phyloP scores from a whole-genome alignment of 2,888 invertebrate species.

The Amblyjoppa proteus region DNA sequence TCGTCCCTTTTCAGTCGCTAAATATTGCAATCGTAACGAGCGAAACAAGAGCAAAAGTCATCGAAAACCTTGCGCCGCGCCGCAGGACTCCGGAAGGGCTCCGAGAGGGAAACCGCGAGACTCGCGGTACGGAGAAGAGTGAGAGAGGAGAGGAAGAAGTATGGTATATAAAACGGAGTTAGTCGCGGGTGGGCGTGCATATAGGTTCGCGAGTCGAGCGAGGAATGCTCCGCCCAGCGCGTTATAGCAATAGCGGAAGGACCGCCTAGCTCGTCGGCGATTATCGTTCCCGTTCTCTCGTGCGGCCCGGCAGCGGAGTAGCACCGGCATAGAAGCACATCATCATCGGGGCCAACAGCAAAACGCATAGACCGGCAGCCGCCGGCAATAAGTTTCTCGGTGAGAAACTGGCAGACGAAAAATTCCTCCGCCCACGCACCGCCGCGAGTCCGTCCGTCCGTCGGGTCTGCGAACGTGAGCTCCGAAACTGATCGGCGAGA shows the following conservation, averaged over 20 bases:
- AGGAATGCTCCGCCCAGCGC: constrained; percentile 60
- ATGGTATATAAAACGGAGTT: background rate
- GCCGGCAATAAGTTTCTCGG: constrained; percentile 40
- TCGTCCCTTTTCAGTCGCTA: constrained; percentile 18
- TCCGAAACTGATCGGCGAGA: background rate
- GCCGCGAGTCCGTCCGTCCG: constrained; percentile 7
- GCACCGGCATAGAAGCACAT: constrained; percentile 58
- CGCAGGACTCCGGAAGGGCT: background rate
- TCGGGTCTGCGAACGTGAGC: background rate
- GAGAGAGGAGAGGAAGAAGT: background rate
- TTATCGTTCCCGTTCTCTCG: constrained; percentile 58
- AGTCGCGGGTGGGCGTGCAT: constrained; percentile 60
- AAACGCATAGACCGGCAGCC: constrained; percentile 56
- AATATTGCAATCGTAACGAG: constrained; percentile 16
- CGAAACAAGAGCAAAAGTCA: background rate
- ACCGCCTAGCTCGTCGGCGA: constrained; percentile 34
- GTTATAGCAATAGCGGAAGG: constrained; percentile 26
- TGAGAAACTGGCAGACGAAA: constrained; percentile 26
- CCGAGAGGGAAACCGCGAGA: background rate
- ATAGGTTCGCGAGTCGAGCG: constrained; percentile 38
- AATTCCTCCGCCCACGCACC: constrained; percentile 40
- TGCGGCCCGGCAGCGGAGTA: constrained; percentile 38
- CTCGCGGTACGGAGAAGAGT: background rate
- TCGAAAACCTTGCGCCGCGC: background rate
- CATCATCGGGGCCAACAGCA: constrained; percentile 55